These are phyloP conservation scores for Ceuthmochares aereus DNA, from an alignment of 2,113 vertebrate species.

Conservation along the genomic window DNA sequence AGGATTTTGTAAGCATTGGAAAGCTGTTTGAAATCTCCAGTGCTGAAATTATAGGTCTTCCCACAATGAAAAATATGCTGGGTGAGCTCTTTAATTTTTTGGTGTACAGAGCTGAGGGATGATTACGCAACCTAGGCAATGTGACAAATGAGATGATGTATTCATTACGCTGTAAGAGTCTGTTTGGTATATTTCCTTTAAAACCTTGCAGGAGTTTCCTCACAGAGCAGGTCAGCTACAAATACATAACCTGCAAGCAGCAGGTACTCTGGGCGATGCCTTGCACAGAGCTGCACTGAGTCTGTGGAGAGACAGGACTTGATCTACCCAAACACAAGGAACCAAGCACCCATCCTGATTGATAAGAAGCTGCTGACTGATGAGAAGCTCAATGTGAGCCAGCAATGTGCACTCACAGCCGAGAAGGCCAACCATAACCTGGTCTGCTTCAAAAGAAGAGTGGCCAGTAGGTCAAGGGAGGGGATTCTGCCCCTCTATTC, in stretches of 20 bases:
- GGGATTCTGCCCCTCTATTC: too few species aligned
- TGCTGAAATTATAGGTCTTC: background rate
- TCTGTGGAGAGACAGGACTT: too few species aligned
- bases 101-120: accelerated
- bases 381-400: too few species aligned
- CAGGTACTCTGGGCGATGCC: too few species aligned
- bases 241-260: accelerated
- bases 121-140: background rate
- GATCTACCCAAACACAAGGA: background rate
- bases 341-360: accelerated
- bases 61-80: background rate
- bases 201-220: background rate
- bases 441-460: too few species aligned
- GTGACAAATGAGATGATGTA: background rate
- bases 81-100: background rate
- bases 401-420: too few species aligned
- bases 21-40: background rate
- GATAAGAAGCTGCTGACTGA: too few species aligned
- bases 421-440: too few species aligned
- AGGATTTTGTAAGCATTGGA: background rate
- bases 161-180: background rate
- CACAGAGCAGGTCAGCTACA: background rate
- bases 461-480: too few species aligned
- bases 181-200: background rate
- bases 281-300: background rate